Conservation (phyloP, 2,888 invertebrate genomes). For the Congeria kusceri region DNA sequence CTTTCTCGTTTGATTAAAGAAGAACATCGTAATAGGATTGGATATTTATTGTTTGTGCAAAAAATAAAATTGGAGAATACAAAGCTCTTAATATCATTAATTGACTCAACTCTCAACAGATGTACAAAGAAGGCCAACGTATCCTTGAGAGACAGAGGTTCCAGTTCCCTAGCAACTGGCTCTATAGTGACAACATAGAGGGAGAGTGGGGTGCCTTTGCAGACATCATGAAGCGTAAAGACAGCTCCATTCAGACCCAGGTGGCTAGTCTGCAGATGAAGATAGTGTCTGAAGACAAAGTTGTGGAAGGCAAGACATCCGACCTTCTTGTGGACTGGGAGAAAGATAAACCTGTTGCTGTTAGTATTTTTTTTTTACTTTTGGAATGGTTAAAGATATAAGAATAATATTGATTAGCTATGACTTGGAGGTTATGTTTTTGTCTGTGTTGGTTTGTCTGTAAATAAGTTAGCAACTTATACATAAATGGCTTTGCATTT, state of each 20-base stretch:
- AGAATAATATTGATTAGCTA: no score
- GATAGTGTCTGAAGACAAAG: slow-evolving; percentile 99
- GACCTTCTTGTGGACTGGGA: slow-evolving; percentile 99
- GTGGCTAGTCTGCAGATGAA: slow-evolving; percentile 93
- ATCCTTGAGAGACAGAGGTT: slow-evolving; percentile 98
- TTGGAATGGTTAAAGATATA: no score
- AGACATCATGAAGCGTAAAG: slow-evolving; percentile 99
- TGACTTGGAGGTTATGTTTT: no score
- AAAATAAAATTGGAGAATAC: no score
- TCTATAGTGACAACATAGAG: slow-evolving; percentile 99
- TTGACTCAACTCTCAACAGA: slow-evolving; percentile 86
- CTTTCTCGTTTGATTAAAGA: no score
- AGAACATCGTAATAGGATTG: no score
- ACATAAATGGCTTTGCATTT: no score
- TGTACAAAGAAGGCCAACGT: slow-evolving; percentile 98
- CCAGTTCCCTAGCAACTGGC: slow-evolving; percentile 98
- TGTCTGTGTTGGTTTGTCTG: no score
- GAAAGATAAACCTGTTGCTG: slow-evolving; percentile 96
- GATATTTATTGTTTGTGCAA: no score
- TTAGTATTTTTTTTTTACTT: slow-evolving; percentile 56
- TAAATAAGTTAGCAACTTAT: no score
- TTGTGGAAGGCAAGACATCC: slow-evolving; percentile 96
- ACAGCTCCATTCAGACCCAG: slow-evolving; percentile 88
- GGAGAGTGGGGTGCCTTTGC: slow-evolving; percentile 99
- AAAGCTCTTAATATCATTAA: no score